Evolutionary conservation across 2,888 invertebrate genomes (phyloP).

Genomic region (Troides oblongomaculatus): DNA sequence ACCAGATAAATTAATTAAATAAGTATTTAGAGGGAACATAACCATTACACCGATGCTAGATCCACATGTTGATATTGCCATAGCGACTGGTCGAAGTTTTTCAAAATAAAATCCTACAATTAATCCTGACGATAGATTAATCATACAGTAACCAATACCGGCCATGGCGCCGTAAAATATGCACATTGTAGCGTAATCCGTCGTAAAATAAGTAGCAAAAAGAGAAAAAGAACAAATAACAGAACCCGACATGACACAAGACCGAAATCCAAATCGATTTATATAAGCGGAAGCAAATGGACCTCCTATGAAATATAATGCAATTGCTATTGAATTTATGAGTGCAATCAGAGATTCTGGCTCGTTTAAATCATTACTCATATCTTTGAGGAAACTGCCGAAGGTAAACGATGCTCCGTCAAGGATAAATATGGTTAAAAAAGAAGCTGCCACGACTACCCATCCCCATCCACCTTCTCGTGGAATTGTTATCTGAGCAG

Average conservation of each 20-base stretch:
- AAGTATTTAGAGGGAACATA: slow-evolving; percentile 58
- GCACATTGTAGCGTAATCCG: slow-evolving; percentile 47
- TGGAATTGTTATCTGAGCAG: slow-evolving; percentile 67
- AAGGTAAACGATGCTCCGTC: slow-evolving; percentile 66
- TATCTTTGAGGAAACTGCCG: slow-evolving; percentile 59
- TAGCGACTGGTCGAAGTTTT: slow-evolving; percentile 58
- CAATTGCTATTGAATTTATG: slow-evolving; percentile 61
- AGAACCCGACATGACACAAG: slow-evolving; percentile 63
- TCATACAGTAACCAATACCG: slow-evolving; percentile 62
- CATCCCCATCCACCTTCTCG: slow-evolving; percentile 71
- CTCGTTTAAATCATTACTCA: slow-evolving; percentile 51
- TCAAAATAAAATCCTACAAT: slow-evolving; percentile 74
- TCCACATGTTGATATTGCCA: slow-evolving; percentile 58
- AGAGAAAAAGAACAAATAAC: slow-evolving; percentile 53
- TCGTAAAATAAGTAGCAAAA: slow-evolving; percentile 57
- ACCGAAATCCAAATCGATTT: slow-evolving; percentile 70
- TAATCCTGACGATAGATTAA: slow-evolving; percentile 58
- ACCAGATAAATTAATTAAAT: slow-evolving; percentile 54
- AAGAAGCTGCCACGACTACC: slow-evolving; percentile 61
- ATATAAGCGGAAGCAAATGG: slow-evolving; percentile 67
- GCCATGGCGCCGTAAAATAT: slow-evolving; percentile 59
- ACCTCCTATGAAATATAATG: slow-evolving; percentile 59
- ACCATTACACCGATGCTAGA: slow-evolving; percentile 65
- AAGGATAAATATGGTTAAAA: slow-evolving; percentile 52
- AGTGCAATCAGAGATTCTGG: slow-evolving; percentile 54